These are phyloP conservation scores for Fabriciana adippe DNA, from an alignment of 2,888 invertebrate species.

Conservation along the genomic window DNA sequence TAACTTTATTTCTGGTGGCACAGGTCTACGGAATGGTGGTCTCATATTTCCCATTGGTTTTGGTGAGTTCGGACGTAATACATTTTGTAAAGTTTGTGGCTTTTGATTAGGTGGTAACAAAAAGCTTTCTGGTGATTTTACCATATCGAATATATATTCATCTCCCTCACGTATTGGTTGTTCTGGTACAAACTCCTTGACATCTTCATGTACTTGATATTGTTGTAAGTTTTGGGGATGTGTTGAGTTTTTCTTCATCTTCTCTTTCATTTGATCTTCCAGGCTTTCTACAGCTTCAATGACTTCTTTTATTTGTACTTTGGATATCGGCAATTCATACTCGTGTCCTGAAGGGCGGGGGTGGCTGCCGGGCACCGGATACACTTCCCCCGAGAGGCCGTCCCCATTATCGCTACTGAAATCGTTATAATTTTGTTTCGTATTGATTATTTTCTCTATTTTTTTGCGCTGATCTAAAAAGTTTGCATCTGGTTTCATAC, in stretches of 20 bases:
- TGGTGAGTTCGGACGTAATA: slow-evolving; percentile 64
- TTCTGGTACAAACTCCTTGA: slow-evolving; percentile 63
- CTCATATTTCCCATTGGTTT: slow-evolving; percentile 58
- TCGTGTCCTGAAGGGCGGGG: slow-evolving; percentile 57
- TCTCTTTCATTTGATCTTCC: slow-evolving; percentile 65
- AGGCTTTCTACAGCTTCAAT: slow-evolving; percentile 71
- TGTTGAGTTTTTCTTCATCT: slow-evolving; percentile 54
- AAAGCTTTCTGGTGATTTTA: slow-evolving; percentile 58
- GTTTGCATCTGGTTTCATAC: slow-evolving; percentile 83
- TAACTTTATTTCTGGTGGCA: slow-evolving; percentile 75
- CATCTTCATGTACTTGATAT: slow-evolving; percentile 68
- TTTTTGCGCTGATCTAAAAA: slow-evolving; percentile 73
- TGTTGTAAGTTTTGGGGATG: slow-evolving; percentile 49
- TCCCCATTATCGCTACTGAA: slow-evolving; percentile 70
- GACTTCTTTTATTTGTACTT: slow-evolving; percentile 71
- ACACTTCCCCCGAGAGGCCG: slow-evolving; percentile 61
- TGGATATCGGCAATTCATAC: slow-evolving; percentile 73
- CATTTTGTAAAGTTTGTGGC: slow-evolving; percentile 73
- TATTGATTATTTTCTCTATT: slow-evolving; percentile 73
- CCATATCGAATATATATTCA: slow-evolving; percentile 64
- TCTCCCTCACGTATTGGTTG: slow-evolving; percentile 66
- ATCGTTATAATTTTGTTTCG: slow-evolving; percentile 76
- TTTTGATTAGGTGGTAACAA: slow-evolving; percentile 67
- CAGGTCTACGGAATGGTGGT: slow-evolving; percentile 68
- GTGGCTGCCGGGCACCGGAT: slow-evolving; percentile 50